These are phyloP conservation scores for Cydia strobilella DNA, from an alignment of 1,140 invertebrate genomes.

Conservation along the genomic window DNA sequence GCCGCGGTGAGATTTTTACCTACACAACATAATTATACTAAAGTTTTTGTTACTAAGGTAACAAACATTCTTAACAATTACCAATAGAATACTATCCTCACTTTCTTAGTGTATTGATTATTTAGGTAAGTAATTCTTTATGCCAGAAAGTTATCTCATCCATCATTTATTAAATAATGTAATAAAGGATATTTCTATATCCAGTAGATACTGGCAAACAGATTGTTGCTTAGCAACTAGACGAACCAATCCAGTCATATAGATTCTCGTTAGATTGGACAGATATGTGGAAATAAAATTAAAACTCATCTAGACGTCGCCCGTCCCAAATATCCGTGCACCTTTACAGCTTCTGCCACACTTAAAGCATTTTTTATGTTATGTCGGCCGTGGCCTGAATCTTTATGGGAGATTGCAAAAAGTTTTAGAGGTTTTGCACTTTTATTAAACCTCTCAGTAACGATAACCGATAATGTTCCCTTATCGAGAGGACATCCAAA, in stretches of 20 bases:
- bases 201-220: too few species aligned
- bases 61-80: background rate
- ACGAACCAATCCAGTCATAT: slow-evolving; percentile 10
- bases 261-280: slow-evolving; percentile 15
- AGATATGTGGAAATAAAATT: slow-evolving; percentile 23
- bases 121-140: background rate
- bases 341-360: slow-evolving; percentile 55
- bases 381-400: slow-evolving; percentile 49
- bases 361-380: slow-evolving; percentile 54
- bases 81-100: background rate
- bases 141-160: background rate
- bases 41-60: too few species aligned
- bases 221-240: slow-evolving; percentile 24
- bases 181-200: background rate
- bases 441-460: slow-evolving; percentile 35
- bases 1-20: too few species aligned
- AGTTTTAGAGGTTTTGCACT: slow-evolving; percentile 38
- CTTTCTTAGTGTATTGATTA: background rate
- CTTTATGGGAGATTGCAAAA: slow-evolving; percentile 40
- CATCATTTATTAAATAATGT: background rate
- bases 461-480: slow-evolving; percentile 33
- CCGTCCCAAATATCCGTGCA: slow-evolving; percentile 46
- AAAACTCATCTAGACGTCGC: slow-evolving; percentile 28
- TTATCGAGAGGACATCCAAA: slow-evolving; percentile 37
- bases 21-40: too few species aligned